These are phyloP conservation scores for Rallus limicola DNA, from an alignment of 2,113 vertebrate species.

Conservation along the genomic window DNA sequence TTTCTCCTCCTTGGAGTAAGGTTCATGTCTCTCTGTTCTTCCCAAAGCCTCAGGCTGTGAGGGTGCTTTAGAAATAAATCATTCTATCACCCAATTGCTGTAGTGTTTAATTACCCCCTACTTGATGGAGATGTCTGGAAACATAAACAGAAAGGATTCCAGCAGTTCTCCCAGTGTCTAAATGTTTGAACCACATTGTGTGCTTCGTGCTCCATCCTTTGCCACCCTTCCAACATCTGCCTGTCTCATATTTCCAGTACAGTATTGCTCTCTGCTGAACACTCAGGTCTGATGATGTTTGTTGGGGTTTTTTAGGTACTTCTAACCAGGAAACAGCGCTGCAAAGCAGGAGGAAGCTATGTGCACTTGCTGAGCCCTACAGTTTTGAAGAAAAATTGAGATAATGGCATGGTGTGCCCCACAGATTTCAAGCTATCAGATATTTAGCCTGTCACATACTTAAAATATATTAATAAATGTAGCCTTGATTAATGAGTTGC, in stretches of 20 bases:
- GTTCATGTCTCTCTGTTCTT: neutral
- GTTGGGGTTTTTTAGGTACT: neutral
- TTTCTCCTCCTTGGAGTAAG: neutral
- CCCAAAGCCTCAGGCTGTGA: constrained; percentile 24
- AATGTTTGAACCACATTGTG: neutral
- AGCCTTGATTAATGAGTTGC: neutral
- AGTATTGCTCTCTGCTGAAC: neutral
- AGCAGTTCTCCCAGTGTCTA: neutral
- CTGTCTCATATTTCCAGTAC: neutral
- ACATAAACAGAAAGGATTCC: constrained; percentile 39
- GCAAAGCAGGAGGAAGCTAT: neutral
- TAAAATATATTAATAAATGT: neutral
- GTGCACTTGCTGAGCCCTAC: neutral
- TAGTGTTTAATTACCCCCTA: constrained; percentile 34
- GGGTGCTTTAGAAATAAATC: constrained; percentile 50
- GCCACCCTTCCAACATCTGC: neutral
- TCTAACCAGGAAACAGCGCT: neutral
- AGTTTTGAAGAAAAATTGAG: neutral
- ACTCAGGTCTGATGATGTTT: neutral
- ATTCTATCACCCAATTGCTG: constrained; percentile 41
- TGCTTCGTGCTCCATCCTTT: neutral
- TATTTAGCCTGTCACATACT: neutral
- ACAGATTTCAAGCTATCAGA: neutral
- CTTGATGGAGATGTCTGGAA: constrained; percentile 41
- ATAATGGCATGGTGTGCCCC: neutral